Base-by-base conservation (phyloP, 92 coral and sea anemone species). In the Scolanthus callimorphus region DNA sequence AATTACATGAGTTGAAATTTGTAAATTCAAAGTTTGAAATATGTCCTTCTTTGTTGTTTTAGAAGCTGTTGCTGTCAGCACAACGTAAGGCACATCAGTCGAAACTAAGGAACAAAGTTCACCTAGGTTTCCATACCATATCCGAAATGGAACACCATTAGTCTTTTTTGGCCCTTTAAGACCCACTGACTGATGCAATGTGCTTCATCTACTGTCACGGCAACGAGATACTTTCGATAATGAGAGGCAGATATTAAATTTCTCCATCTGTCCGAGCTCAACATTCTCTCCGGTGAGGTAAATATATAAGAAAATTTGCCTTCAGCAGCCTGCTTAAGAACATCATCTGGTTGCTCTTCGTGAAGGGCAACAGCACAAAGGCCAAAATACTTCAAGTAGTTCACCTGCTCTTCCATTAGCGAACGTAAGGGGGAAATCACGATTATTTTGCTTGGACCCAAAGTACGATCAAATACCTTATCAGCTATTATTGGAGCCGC, bases 381-480 rank as follows among this genome's bases (percentile, higher is more conserved):
- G 28, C 83, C 70, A 2, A 62, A 20, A 11, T 51, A 30, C 9
- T 31, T 31, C 39, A 81, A 44, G 23, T 62, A 61, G 47, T 24
- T 28, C 24, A 57, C 78, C 39, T 74, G 78, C 20, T 82, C 89
- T 43, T 61, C 63, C 89, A 82, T 82, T 48, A 76, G 63, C 13
- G 78, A 37, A 29, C 46, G 25, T 48, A 81, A 21, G 13, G 74
- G 82, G 29, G 72, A 52, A 46, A 73, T 38, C 17, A 73, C 65
- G 13, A 76, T 46, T 27, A 62, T 24, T 39, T 62, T 76, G 55
- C 80, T 76, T 31, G 69, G 57, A 28, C 62, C 84, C 25, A 51
- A 66, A 26, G 74, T 65, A 13, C 71, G 82, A 10, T 44, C 39
- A 23, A 58, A 39, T 11, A 82, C 27, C 25, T 44, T 30, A 53